These are phyloP conservation scores for Ganaspis brasiliensis DNA, from an alignment of 2,888 invertebrate species.

Conservation along the genomic window DNA sequence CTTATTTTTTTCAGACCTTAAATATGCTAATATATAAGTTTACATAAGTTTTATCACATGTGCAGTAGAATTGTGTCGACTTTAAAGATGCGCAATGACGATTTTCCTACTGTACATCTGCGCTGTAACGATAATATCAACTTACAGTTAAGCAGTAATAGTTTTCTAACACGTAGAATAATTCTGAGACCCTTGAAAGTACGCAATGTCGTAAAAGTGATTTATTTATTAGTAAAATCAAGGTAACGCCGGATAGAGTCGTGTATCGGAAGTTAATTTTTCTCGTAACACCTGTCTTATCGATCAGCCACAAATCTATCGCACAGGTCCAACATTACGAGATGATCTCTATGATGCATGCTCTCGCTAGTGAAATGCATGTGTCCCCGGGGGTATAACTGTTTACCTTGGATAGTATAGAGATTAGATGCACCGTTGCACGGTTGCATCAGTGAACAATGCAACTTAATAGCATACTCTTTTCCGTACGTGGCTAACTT, in stretches of 20 bases:
- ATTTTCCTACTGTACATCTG: too few species aligned
- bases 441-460: conserved; percentile 70
- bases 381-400: conserved; percentile 74
- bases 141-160: too few species aligned
- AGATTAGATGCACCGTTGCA: conserved; percentile 77
- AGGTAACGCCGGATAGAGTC: conserved; percentile 13
- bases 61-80: too few species aligned
- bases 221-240: conserved; percentile 2
- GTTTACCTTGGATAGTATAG: conserved; percentile 71
- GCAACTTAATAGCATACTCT: conserved; percentile 69
- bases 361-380: conserved; percentile 66
- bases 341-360: conserved; percentile 75
- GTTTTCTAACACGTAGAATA: too few species aligned
- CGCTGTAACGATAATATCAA: too few species aligned
- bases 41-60: too few species aligned
- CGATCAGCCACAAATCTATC: conserved; percentile 71
- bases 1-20: too few species aligned
- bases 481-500: conserved; percentile 56
- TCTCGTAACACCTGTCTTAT: conserved; percentile 66
- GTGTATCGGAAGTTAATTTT: conserved; percentile 56
- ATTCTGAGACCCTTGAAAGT: too few species aligned
- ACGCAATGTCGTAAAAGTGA: background rate
- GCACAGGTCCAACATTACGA: conserved; percentile 71
- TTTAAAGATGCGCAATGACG: too few species aligned
- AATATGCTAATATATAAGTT: too few species aligned